Conservation (phyloP, 2,797 vertebrate genomes). For the Urophycis tenuis region DNA sequence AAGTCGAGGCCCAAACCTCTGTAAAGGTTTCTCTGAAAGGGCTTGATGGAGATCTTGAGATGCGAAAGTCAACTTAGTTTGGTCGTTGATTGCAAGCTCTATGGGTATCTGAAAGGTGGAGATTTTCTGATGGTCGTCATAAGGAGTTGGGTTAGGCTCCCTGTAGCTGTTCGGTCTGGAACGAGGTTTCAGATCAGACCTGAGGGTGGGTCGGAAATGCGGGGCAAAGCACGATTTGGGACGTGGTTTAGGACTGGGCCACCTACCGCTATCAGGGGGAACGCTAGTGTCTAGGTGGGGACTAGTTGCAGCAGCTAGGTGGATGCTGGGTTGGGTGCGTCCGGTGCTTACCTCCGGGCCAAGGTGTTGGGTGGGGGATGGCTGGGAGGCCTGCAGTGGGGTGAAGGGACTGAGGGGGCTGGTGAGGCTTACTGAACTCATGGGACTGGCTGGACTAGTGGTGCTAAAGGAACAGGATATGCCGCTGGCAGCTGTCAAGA, state of each 20-base stretch:
- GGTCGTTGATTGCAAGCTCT: neutral
- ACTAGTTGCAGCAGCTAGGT: conserved; percentile 9
- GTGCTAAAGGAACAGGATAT: conserved; percentile 85
- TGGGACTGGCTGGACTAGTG: conserved; percentile 93
- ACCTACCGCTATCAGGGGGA: conserved; percentile 30
- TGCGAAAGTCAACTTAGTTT: conserved; percentile 9
- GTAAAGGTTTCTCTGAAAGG: conserved; percentile 21
- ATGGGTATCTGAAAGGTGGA: conserved; percentile 6
- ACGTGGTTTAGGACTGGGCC: conserved; percentile 29
- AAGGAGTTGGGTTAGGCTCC: conserved; percentile 25
- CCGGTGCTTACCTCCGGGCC: conserved; percentile 81
- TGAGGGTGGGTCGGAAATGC: conserved; percentile 20
- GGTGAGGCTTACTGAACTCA: conserved; percentile 91
- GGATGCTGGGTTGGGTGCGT: conserved; percentile 30
- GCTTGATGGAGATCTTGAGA: conserved; percentile 10
- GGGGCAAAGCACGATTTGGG: conserved; percentile 37
- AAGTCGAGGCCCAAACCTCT: conserved; percentile 37
- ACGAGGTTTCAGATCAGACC: conserved; percentile 8
- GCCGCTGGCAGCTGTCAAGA: conserved; percentile 71
- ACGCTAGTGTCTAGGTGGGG: conserved; percentile 16
- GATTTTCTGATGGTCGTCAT: conserved; percentile 15
- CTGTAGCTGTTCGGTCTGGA: conserved; percentile 34
- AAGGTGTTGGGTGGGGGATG: conserved; percentile 83
- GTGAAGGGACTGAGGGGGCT: conserved; percentile 94
- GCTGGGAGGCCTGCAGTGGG: conserved; percentile 82